Percentiles rank a stretch among this genome's conserved stretches.
These are phyloP conservation scores for Cladopsammia gracilis DNA, from an alignment of 64 coral and sea anemone genomes.

Conservation along the genomic window DNA sequence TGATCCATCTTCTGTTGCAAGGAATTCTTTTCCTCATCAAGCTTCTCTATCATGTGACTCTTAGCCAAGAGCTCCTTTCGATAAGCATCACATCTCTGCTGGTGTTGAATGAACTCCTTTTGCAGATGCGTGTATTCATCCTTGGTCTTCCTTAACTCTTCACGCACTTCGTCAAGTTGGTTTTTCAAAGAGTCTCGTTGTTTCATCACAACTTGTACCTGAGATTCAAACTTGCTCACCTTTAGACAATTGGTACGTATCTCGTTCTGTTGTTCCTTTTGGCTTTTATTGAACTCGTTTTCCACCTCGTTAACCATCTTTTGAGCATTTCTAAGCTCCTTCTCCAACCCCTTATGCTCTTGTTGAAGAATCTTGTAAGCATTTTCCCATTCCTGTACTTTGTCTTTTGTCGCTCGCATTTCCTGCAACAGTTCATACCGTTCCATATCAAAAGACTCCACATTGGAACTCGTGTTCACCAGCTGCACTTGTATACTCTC, in stretches of 20 bases:
- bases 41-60: slow-evolving; percentile 77
- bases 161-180: slow-evolving; percentile 82
- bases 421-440: slow-evolving; percentile 68
- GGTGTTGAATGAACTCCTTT: slow-evolving; percentile 92
- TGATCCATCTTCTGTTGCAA: slow-evolving; percentile 68
- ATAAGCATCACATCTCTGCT: slow-evolving; percentile 89
- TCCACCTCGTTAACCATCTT: slow-evolving; percentile 67
- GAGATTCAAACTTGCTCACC: slow-evolving; percentile 86
- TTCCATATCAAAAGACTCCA: slow-evolving; percentile 71
- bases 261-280: slow-evolving; percentile 71
- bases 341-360: slow-evolving; percentile 78
- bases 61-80: slow-evolving; percentile 87
- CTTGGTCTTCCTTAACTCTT: slow-evolving; percentile 79
- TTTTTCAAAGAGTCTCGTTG: slow-evolving; percentile 84
- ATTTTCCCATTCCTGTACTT: slow-evolving; percentile 73
- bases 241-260: slow-evolving; percentile 79
- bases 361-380: slow-evolving; percentile 77
- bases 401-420: slow-evolving; percentile 65
- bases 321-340: slow-evolving; percentile 63
- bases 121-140: slow-evolving; percentile 79
- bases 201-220: slow-evolving; percentile 89
- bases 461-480: slow-evolving; percentile 34
- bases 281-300: slow-evolving; percentile 61
- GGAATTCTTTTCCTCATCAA: slow-evolving; percentile 64
- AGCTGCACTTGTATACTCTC: slow-evolving; percentile 69